A percentile compares a stretch with the other conserved stretches of the same genome.
Evolutionary conservation across 2,797 vertebrate species (phyloP).

Genomic region (Lutjanus argentimaculatus): DNA sequence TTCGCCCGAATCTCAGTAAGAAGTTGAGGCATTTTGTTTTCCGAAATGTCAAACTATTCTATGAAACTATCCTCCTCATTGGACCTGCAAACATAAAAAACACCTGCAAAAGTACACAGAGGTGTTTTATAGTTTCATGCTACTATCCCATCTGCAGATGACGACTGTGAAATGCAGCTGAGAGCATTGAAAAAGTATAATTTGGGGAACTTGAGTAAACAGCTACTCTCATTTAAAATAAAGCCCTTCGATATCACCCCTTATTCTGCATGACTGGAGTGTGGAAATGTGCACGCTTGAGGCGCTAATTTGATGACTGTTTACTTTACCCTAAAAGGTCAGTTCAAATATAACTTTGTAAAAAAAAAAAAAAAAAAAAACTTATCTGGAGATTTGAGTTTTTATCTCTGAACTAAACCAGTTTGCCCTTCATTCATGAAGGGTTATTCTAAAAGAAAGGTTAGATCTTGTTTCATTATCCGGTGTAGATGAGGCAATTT

Average conservation of each 20-base stretch:
- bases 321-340: conserved; percentile 22
- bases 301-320: conserved; percentile 26
- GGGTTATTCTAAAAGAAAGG: conserved; percentile 4
- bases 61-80: background rate
- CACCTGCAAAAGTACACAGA: too few relatives aligned
- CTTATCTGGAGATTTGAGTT: conserved; percentile 3
- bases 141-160: background rate
- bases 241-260: background rate
- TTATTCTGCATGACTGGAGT: background rate
- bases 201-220: background rate
- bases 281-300: background rate
- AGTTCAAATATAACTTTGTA: background rate
- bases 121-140: background rate
- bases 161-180: background rate
- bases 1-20: background rate
- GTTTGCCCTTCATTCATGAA: background rate
- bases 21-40: background rate
- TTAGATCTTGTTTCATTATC: conserved; percentile 29
- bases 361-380: background rate
- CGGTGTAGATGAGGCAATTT: conserved; percentile 24
- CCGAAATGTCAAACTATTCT: background rate
- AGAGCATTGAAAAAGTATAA: background rate
- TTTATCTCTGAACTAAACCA: conserved; percentile 22
- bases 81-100: background rate
- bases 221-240: background rate